Base-by-base conservation (phyloP, 2,888 invertebrate species). In the Venusia cambrica region DNA sequence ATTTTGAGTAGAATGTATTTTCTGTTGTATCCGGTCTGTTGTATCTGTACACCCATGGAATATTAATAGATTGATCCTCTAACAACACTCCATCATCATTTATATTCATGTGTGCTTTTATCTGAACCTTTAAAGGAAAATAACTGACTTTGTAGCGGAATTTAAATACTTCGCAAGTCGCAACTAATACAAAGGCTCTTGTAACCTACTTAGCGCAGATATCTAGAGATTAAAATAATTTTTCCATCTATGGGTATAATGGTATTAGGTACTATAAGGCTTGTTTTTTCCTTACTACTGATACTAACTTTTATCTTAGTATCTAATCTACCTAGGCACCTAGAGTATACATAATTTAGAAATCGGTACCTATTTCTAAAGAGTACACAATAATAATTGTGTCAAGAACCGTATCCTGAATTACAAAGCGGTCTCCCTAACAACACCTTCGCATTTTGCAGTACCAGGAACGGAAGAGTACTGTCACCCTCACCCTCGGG, bases 381-480 rank as follows among this genome's bases (percentile, higher is more conserved):
- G n/a, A n/a, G n/a, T n/a, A n/a, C n/a, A n/a, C n/a, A n/a, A n/a
- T n/a, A n/a, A n/a, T n/a, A n/a, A n/a, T n/a, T n/a, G n/a, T n/a
- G n/a, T n/a, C n/a, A n/a, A n/a, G n/a, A n/a, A 14, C 16, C 10
- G 4, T 15, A 21, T 13, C 5, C 16, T 7, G 11, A 32, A 31
- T 27, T 18, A 5, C 11, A 31, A 39, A 31, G 27, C 22, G 26
- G 20, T 28, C 30, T 35, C 45, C 39, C 37, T 43, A 32, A 47
- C 34, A 50, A 59, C 58, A 60, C 61, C 58, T 61, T 48, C 47
- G 54, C 51, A 44, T 53, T 58, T 51, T 53, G 44, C 32, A 51
- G 80, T 83, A 49, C 78, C 84, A 61, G 75, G 72, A 59, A 63
- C 71, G 44, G 51, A 57, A 57, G 38, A 45, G 71, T 55, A 76